Evolutionary conservation across 1,140 invertebrate genomes (phyloP).

Genomic region (Hesperophylax magnus): DNA sequence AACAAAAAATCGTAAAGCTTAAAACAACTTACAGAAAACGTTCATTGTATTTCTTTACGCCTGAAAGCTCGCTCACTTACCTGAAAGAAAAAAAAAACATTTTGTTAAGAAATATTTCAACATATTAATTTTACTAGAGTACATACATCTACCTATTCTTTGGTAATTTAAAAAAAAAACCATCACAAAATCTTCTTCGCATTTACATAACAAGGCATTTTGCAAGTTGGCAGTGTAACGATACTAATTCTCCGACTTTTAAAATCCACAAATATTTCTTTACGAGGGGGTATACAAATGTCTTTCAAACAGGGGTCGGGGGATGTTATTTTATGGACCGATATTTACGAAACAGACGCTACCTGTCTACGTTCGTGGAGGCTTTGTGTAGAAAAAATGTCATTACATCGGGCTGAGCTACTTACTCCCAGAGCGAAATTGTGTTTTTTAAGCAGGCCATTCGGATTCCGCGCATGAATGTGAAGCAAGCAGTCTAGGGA

Average conservation of each 20-base stretch:
- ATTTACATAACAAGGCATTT: constrained; percentile 19
- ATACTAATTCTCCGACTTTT: constrained; percentile 28
- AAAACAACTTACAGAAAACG: too few species aligned
- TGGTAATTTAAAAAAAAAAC: neutral
- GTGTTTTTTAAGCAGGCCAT: constrained; percentile 58
- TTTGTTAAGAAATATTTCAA: neutral
- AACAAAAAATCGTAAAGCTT: too few species aligned
- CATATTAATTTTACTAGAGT: neutral
- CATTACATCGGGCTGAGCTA: constrained; percentile 52
- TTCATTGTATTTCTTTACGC: too few species aligned
- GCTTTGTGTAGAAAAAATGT: constrained; percentile 45
- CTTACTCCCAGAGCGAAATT: constrained; percentile 54
- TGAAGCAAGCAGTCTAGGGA: constrained; percentile 29
- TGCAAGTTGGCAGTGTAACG: neutral
- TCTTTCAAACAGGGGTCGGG: constrained; percentile 25
- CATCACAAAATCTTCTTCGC: neutral
- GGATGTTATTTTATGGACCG: constrained; percentile 37
- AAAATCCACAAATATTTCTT: constrained; percentile 32
- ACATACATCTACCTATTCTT: too few species aligned
- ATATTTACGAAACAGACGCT: constrained; percentile 41
- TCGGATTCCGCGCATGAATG: constrained; percentile 54
- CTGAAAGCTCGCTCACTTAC: neutral
- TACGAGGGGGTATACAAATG: constrained; percentile 21
- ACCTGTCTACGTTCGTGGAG: constrained; percentile 26
- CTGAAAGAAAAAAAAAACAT: constrained; percentile 19